Base-by-base conservation (phyloP, 1,140 invertebrate genomes). In the Caerostris darwini region DNA sequence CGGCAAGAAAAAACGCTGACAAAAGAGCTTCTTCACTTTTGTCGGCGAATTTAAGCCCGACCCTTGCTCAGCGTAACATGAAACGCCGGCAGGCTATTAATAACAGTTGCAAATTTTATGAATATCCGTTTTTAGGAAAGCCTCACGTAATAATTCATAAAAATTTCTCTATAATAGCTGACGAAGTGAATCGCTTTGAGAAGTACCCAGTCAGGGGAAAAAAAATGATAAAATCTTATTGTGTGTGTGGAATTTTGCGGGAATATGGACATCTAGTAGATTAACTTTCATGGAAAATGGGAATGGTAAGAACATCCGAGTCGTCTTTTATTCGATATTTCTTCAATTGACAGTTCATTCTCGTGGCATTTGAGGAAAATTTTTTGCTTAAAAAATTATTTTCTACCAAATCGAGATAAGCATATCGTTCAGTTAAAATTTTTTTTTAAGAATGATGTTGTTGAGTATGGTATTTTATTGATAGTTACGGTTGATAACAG, bases 11-110 rank as follows among this genome's bases (percentile, higher is more conserved):
- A 85, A 85, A 67, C 59, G 90, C 90, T 92, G 90, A 92, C 90
- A 92, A 92, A 92, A 92, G 90, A 83, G 17, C 53, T 85, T 92
- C 90, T 83, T 64, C 19, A 85, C 90, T 92, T 92, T n/a, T 86
- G 90, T 92, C 90, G 90, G 61, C 90, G 82, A 85, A 56, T 92
- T 92, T 83, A 77, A 64, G 8, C 53, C 90, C 90, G 90, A 56
- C 82, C 59, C 82, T 85, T 17, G 87, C 87, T 90, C 87, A 90
- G 87, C 87, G 67, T 81, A 59, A 82, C 56, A 34, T 64, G 61
- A 67, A 61, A 34, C 12, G 58, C 50, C 86, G 12, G 7, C 59
- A 10, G 61, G 86, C 86, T 88, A 88, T 88, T 88, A 88, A 88
- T 88, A 88, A 64, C 58, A 34, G 58, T 64, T 53, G 59, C 86